phyloP scores from a whole-genome alignment of 23 tunicate species.

The Halocynthia aurantium region DNA sequence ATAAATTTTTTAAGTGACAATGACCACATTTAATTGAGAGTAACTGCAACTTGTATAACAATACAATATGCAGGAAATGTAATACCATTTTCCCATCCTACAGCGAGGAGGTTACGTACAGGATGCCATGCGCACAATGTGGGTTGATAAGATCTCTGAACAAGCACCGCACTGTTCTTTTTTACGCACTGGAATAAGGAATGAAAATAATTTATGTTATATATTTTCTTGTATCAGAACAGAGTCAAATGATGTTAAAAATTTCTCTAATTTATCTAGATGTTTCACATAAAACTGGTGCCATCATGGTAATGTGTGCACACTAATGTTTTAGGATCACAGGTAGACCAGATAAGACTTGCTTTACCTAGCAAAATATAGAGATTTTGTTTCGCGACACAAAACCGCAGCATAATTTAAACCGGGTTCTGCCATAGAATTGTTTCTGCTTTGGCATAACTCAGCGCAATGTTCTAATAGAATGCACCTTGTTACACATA shows the following conservation, averaged over 20 bases:
- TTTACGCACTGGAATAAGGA: constrained; percentile 31
- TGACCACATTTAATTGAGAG: neutral
- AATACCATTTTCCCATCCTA: constrained; percentile 74
- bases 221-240: neutral
- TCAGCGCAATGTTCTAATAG: no score
- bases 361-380: no score
- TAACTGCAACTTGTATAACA: neutral
- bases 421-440: no score
- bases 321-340: no score
- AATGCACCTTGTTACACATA: no score
- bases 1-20: no score
- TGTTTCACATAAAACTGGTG: no score
- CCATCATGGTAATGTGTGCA: no score
- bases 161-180: constrained; percentile 9
- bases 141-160: constrained; percentile 33
- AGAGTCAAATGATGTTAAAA: neutral
- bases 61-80: neutral
- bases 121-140: constrained; percentile 72
- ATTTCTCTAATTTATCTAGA: neutral
- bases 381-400: no score
- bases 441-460: no score
- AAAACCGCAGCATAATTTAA: no score
- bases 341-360: no score
- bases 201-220: neutral
- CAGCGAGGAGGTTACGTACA: constrained; percentile 49